These are phyloP conservation scores for Batillaria attramentaria DNA, from an alignment of 1,140 invertebrate genomes.

Conservation along the genomic window DNA sequence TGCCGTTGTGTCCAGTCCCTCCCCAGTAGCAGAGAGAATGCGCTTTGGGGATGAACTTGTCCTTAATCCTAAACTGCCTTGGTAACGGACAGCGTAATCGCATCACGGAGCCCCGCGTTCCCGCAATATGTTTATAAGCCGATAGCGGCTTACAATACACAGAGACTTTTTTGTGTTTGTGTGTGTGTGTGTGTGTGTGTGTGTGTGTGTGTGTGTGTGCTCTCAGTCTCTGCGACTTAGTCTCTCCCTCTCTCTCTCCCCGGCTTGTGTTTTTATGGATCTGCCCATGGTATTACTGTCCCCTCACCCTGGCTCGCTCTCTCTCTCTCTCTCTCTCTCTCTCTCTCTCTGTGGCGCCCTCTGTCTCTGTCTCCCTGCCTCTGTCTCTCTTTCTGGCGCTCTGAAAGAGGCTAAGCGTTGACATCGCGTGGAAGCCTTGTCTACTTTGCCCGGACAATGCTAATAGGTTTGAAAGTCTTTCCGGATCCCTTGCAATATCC, in stretches of 20 bases:
- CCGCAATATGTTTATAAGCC: slow-evolving; percentile 9
- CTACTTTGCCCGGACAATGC: too few species aligned
- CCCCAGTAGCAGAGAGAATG: slow-evolving; percentile 1
- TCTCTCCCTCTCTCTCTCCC: slow-evolving; percentile 5
- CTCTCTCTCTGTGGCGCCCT: slow-evolving; percentile 1
- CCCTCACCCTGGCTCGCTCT: background rate
- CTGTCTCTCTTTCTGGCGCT: too few species aligned
- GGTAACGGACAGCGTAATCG: slow-evolving; percentile 3
- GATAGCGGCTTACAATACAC: slow-evolving; percentile 6
- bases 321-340: slow-evolving; percentile 22
- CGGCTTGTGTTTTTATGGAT: background rate
- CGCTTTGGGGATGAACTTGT: slow-evolving; percentile 11
- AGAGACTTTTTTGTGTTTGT: too few species aligned
- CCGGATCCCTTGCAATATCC: too few species aligned
- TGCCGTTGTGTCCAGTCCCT: too few species aligned
- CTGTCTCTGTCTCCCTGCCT: background rate
- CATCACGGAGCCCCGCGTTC: background rate
- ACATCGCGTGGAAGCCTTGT: too few species aligned
- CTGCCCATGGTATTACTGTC: background rate
- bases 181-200: too few species aligned
- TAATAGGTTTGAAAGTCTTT: too few species aligned
- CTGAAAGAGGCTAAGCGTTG: too few species aligned
- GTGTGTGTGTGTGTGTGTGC: too few species aligned
- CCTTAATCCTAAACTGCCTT: slow-evolving; percentile 14
- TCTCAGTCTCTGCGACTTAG: too few species aligned